Percentiles rank a stretch among this genome's conserved stretches.
Evolutionary conservation across 2,888 invertebrate genomes (phyloP).

Genomic region (Chrysolina oricalcia): DNA sequence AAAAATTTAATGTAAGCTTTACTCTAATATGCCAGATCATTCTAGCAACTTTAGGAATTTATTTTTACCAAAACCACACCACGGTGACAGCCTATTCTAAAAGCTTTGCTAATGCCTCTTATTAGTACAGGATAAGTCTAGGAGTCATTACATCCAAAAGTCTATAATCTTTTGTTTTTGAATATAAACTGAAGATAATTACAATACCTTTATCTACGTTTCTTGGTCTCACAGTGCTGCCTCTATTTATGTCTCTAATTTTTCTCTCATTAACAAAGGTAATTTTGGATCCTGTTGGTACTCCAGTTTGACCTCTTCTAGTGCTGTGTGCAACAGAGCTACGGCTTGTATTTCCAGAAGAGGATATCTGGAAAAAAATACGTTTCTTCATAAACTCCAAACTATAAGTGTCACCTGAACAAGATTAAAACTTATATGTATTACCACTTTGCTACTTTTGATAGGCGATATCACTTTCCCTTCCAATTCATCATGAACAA

Average conservation of each 20-base stretch:
- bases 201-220: slow-evolving; percentile 70
- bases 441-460: slow-evolving; percentile 68
- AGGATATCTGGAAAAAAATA: slow-evolving; percentile 65
- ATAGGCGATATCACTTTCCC: slow-evolving; percentile 69
- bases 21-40: not conserved
- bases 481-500: slow-evolving; percentile 69
- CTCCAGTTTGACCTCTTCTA: slow-evolving; percentile 57
- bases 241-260: slow-evolving; percentile 63
- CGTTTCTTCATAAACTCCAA: slow-evolving; percentile 35
- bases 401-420: slow-evolving; percentile 1
- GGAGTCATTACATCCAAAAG: too few relatives aligned
- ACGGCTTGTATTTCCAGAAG: slow-evolving; percentile 70
- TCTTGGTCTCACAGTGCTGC: slow-evolving; percentile 65
- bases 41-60: not conserved
- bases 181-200: slow-evolving; percentile 19
- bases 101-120: not conserved
- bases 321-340: slow-evolving; percentile 67
- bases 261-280: slow-evolving; percentile 69
- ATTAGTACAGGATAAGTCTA: too few relatives aligned
- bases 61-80: too few relatives aligned
- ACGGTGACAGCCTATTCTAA: too few relatives aligned
- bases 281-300: slow-evolving; percentile 65
- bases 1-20: not conserved
- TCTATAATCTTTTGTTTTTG: too few relatives aligned
- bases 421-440: slow-evolving; percentile 33